Evolutionary conservation across 2,113 vertebrate species (phyloP).

Genomic region (Macquaria ambigua): DNA sequence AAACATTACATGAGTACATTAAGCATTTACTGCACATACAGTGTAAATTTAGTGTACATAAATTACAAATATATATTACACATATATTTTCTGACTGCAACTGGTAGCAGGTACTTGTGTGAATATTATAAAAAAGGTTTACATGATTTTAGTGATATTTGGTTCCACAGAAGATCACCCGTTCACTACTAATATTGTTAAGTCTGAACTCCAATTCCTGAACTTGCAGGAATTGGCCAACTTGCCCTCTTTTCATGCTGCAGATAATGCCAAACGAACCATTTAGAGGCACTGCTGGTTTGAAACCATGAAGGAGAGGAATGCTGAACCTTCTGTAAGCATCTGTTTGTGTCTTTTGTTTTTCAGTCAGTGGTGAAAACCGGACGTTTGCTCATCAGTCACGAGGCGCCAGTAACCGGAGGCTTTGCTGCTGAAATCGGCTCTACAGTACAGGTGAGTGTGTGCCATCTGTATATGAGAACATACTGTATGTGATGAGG

Average conservation of each 20-base stretch:
- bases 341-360: slow-evolving; percentile 50
- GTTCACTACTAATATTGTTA: neutral
- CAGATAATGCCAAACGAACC: neutral
- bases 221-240: neutral
- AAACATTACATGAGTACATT: neutral
- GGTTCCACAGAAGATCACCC: neutral
- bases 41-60: too few species aligned
- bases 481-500: slow-evolving; percentile 5
- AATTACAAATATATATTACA: too few species aligned
- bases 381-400: slow-evolving; percentile 94
- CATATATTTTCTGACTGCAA: too few species aligned
- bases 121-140: neutral
- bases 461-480: neutral
- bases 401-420: slow-evolving; percentile 96
- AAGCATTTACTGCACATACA: neutral
- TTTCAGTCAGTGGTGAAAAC: slow-evolving; percentile 96
- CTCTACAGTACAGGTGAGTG: slow-evolving; percentile 93
- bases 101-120: neutral
- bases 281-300: neutral
- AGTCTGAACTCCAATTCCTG: neutral
- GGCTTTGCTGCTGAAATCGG: slow-evolving; percentile 98
- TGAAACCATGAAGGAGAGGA: neutral
- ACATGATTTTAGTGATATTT: neutral
- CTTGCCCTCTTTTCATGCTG: neutral
- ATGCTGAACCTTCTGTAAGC: neutral